Evolutionary conservation across 2,113 vertebrate species (phyloP).

Genomic region (Lynx canadensis): DNA sequence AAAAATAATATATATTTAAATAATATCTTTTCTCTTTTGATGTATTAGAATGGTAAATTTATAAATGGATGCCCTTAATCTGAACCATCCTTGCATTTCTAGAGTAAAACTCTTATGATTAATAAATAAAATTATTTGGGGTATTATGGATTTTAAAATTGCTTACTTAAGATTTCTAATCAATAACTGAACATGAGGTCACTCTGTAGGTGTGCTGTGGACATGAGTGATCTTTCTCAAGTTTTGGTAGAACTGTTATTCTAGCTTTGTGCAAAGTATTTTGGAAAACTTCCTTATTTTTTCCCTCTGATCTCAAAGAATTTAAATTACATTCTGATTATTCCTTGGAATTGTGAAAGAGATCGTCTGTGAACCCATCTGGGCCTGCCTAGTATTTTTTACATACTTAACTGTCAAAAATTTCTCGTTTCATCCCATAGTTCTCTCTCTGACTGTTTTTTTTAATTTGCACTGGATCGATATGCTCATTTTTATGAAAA

Average conservation of each 20-base stretch:
- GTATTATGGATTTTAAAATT: not conserved
- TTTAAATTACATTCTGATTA: constrained; percentile 49
- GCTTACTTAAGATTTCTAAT: not conserved
- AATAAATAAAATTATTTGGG: not conserved
- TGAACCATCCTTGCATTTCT: constrained; percentile 48
- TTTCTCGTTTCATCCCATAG: not conserved
- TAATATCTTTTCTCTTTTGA: not conserved
- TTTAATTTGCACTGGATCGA: not conserved
- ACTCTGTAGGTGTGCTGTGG: not conserved
- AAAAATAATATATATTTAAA: not conserved
- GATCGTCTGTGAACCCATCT: constrained; percentile 60
- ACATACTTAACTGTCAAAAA: constrained; percentile 20
- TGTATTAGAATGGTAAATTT: not conserved
- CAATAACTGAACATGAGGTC: not conserved
- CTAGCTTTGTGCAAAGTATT: not conserved
- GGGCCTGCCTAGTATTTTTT: not conserved
- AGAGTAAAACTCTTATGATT: not conserved
- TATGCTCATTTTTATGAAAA: not conserved
- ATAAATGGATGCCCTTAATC: not conserved
- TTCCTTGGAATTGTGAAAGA: constrained; percentile 11
- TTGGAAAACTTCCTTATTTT: not conserved
- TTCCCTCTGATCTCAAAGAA: not conserved
- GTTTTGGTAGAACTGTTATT: not conserved
- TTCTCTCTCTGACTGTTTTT: not conserved
- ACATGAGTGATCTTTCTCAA: not conserved